Base-by-base conservation (phyloP, 2,888 invertebrate genomes). In the Eupithecia tripunctaria region DNA sequence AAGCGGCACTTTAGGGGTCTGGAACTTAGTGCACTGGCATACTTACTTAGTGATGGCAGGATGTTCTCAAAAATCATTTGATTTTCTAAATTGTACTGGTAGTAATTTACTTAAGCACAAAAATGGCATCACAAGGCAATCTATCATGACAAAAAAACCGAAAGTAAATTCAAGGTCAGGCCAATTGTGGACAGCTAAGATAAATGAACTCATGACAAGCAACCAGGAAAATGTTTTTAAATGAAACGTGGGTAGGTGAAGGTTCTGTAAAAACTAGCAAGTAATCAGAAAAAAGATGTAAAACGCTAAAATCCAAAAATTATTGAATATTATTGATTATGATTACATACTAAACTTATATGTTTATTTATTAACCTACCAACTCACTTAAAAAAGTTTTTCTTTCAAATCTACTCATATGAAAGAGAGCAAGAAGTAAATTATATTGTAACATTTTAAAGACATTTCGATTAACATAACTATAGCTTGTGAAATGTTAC, bases 121-220 rank as follows among this genome's bases (percentile, higher is more conserved):
- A 70, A 76, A 69, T 75, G 1, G 2, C 32, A 32, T 70, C 70
- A 21, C 69, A 62, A 43, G 70, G 75, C 59, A 73, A 78, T 78
- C 73, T 73, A 78, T 78, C 78, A 76, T 71, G 70, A 59, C 70
- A 70, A 73, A 78, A 78, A 78, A 73, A 43, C 68, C 29, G 67
- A 36, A 74, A 74, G 72, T 76, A 74, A 73, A 8, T 64, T 59
- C 71, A 77, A 77, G 73, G 76, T 77, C 77, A 76, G 68, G 65
- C 76, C 73, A 72, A 72, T 76, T 62, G 66, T 47, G 8, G 64
- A 70, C 68, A 71, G 76, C 73, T 67, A 71, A 76, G 70, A 79
- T 77, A 75, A 75, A 79, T 79, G 75, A 71, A 68, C 47, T 70
- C 67, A 64, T 67, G 64, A 72, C 59, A 51, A 68, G 71, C 41